A percentile compares a stretch with the other conserved stretches of the same genome.
Evolutionary conservation across 2,888 invertebrate species (phyloP).

Genomic region (Periphyllus acericola): DNA sequence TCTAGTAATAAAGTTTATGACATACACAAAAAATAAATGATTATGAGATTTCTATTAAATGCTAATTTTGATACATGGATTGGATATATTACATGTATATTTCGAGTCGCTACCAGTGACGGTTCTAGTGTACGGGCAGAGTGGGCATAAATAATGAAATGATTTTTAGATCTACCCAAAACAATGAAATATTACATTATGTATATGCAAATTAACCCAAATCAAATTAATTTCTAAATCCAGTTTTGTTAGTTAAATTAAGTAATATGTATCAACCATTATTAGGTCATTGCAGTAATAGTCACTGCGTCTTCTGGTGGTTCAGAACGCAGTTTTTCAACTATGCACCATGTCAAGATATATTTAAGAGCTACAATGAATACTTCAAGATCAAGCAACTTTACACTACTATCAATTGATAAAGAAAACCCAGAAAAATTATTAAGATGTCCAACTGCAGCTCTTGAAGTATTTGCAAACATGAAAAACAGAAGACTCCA

Average conservation of each 20-base stretch:
- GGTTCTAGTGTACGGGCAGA: too few species aligned
- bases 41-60: too few species aligned
- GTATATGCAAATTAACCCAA: constrained; percentile 23
- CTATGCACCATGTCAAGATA: constrained; percentile 37
- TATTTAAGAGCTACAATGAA: constrained; percentile 39
- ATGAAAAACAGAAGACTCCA: constrained; percentile 39
- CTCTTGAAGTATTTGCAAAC: constrained; percentile 30
- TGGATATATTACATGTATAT: too few species aligned
- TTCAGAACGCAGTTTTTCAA: constrained; percentile 30
- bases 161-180: constrained; percentile 42
- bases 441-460: constrained; percentile 37
- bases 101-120: too few species aligned
- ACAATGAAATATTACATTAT: constrained; percentile 44
- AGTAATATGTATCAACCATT: constrained; percentile 36
- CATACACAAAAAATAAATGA: too few species aligned
- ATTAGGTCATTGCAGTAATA: too few species aligned
- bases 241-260: constrained; percentile 40
- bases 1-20: too few species aligned
- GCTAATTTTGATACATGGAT: too few species aligned
- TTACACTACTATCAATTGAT: constrained; percentile 32
- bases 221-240: constrained; percentile 26
- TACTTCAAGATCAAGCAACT: constrained; percentile 27
- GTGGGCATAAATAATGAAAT: constrained; percentile 34
- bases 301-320: constrained; percentile 41
- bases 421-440: constrained; percentile 31